A percentile compares a stretch with the other conserved stretches of the same genome.
phyloP scores from a whole-genome alignment of 2,113 vertebrate species.

The Urocynchramus pylzowi region DNA sequence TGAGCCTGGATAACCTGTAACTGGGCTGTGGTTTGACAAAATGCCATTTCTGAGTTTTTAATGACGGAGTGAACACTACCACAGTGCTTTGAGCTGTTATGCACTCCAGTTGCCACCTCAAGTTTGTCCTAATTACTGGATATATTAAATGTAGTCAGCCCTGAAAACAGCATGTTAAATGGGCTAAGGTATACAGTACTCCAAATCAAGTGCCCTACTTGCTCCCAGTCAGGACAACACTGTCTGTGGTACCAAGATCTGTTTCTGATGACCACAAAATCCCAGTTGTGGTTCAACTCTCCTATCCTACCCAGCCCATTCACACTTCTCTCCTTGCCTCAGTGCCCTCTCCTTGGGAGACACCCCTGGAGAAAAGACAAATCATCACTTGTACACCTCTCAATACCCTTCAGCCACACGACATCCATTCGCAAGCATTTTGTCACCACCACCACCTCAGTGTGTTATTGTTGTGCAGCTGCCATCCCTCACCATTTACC shows the following conservation, averaged over 20 bases:
- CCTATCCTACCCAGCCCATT: not conserved
- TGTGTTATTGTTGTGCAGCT: not conserved
- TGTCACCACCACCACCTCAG: not conserved
- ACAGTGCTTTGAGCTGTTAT: not conserved
- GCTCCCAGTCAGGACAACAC: not conserved
- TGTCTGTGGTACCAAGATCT: not conserved
- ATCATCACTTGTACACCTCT: not conserved
- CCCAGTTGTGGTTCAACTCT: not conserved
- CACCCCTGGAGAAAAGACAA: not conserved
- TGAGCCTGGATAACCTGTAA: not conserved
- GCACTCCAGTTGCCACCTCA: not conserved
- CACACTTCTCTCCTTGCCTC: not conserved
- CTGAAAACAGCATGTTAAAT: not conserved
- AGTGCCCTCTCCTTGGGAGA: not conserved
- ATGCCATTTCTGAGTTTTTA: not conserved
- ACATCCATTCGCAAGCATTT: fast-evolving
- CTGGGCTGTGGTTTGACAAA: not conserved
- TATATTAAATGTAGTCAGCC: not conserved
- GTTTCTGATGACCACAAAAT: not conserved
- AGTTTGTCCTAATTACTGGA: not conserved
- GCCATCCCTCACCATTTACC: not conserved
- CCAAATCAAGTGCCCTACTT: not conserved
- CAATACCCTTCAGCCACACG: not conserved
- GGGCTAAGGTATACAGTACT: not conserved
- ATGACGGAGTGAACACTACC: not conserved